Percentiles rank a stretch among this genome's conserved stretches.
Evolutionary conservation across 30 jellyfish, hydroid and myxozoan species (phyloP).

Genomic region (Hydra vulgaris): DNA sequence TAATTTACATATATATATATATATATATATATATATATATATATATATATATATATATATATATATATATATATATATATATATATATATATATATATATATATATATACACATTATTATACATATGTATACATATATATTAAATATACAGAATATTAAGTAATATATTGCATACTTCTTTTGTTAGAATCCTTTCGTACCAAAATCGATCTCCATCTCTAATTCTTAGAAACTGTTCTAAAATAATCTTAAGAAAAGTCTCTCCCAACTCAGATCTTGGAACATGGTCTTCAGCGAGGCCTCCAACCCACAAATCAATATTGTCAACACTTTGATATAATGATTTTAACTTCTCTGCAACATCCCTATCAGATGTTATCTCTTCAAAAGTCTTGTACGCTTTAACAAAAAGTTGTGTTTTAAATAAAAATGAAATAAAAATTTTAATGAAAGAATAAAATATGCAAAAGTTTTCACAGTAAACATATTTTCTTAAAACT

Average conservation of each 20-base stretch:
- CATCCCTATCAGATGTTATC: constrained; percentile 43
- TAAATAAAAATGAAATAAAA: no score
- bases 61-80: no score
- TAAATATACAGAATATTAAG: no score
- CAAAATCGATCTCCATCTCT: constrained; percentile 96
- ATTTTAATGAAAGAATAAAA: not conserved
- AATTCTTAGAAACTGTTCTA: constrained; percentile 58
- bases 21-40: no score
- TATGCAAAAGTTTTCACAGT: no score
- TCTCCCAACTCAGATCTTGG: constrained; percentile 83
- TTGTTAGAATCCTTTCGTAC: constrained; percentile 57
- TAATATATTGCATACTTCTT: constrained; percentile 50
- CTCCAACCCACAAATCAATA: constrained; percentile 97
- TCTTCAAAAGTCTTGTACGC: constrained; percentile 47
- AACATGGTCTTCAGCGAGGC: constrained; percentile 86
- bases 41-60: no score
- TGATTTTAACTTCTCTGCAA: constrained; percentile 36
- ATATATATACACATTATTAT: no score
- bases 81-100: no score
- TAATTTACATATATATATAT: no score
- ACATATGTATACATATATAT: no score
- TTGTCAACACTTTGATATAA: constrained; percentile 63
- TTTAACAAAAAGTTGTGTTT: not conserved
- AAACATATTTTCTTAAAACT: no score
- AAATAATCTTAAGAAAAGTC: constrained; percentile 61